phyloP scores from a whole-genome alignment of 2,797 vertebrate species.

The Amphiprion clarkii region DNA sequence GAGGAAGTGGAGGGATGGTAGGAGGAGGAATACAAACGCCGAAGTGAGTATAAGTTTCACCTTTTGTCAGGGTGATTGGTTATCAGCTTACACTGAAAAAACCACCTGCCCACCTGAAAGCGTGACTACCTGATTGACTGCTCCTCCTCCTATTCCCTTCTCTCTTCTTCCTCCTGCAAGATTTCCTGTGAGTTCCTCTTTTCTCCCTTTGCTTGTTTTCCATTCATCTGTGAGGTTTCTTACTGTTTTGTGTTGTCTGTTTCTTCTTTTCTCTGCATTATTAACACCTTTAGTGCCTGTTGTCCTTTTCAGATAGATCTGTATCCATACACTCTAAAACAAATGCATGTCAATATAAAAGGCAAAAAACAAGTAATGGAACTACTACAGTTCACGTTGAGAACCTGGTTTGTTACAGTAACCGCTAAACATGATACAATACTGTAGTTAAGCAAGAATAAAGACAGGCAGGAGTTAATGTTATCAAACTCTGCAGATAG shows the following conservation, averaged over 20 bases:
- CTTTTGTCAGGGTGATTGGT: conserved; percentile 62
- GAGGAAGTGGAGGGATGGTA: conserved; percentile 28
- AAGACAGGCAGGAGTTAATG: too few species aligned
- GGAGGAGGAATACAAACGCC: conserved; percentile 80
- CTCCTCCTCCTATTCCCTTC: conserved; percentile 58
- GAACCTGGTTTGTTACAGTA: too few species aligned
- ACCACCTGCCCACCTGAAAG: conserved; percentile 59
- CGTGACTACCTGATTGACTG: conserved; percentile 69
- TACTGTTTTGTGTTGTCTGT: background rate
- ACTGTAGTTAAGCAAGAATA: too few species aligned
- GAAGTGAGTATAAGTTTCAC: conserved; percentile 85
- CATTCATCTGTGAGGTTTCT: conserved; percentile 25
- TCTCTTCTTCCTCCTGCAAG: conserved; percentile 68
- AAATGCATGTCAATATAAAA: too few species aligned
- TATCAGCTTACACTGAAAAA: conserved; percentile 65
- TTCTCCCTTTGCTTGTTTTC: conserved; percentile 49
- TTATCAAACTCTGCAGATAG: too few species aligned
- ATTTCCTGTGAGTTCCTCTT: conserved; percentile 79
- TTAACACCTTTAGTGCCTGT: background rate
- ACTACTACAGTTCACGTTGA: too few species aligned
- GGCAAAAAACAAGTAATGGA: too few species aligned
- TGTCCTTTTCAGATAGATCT: too few species aligned
- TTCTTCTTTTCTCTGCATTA: conserved; percentile 8
- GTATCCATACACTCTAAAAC: too few species aligned
- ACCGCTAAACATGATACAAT: too few species aligned